A percentile compares a stretch with the other conserved stretches of the same genome.
phyloP scores from a whole-genome alignment of 2,797 vertebrate genomes.

The Acrossocheilus wenchowensis region DNA sequence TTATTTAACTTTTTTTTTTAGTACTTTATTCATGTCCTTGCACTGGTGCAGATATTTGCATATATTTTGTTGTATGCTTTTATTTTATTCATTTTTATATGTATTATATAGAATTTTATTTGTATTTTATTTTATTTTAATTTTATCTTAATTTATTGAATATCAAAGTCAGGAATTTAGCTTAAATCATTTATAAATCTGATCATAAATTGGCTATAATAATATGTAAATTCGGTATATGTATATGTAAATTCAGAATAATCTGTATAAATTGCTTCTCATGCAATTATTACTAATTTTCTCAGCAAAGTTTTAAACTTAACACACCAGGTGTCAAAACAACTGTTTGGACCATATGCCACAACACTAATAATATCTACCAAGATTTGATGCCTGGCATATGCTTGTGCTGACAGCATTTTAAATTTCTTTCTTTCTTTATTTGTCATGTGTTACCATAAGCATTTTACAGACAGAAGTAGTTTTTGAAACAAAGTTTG shows the following conservation, averaged over 20 bases:
- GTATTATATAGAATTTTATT: no score
- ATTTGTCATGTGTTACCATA: neutral
- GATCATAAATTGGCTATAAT: slow-evolving; percentile 8
- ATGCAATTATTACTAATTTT: slow-evolving; percentile 38
- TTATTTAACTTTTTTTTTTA: neutral
- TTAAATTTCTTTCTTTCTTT: neutral
- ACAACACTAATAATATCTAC: neutral
- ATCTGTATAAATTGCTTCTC: slow-evolving; percentile 34
- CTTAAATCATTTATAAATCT: neutral
- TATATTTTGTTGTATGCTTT: neutral
- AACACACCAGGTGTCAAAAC: slow-evolving; percentile 41
- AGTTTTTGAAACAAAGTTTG: neutral
- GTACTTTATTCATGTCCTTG: no score
- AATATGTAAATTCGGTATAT: slow-evolving; percentile 4
- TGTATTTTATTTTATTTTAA: no score
- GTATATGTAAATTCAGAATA: neutral
- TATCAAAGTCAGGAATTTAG: neutral
- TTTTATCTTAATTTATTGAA: neutral
- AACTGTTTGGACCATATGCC: slow-evolving; percentile 1
- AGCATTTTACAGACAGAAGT: neutral
- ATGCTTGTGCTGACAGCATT: neutral
- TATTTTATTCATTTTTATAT: no score
- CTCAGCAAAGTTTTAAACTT: slow-evolving; percentile 32
- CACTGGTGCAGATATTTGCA: neutral
- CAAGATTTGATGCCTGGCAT: neutral